Evolutionary conservation across 2,797 vertebrate genomes (phyloP), one percentile per base, ranked within the genome.

Genomic region (Anas georgica): DNA sequence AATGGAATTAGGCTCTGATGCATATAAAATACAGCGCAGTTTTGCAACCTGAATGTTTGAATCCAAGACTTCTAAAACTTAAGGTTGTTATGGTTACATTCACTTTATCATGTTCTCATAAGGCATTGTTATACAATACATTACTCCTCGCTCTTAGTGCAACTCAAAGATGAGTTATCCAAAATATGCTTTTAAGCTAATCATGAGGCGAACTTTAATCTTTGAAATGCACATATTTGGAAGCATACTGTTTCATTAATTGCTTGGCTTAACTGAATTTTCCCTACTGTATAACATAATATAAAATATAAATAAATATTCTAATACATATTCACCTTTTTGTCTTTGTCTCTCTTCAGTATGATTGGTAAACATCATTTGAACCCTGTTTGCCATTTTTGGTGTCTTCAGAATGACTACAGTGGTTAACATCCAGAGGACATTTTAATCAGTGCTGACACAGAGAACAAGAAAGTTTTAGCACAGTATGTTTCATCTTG

Each of bases 1-100:
- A 94, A 83, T 93, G 60, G 79, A 95, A 91, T 96, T 89, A 95
- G 68, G 68, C 88, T 93, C 66, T 92, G 93, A 94, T 94, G 91
- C 93, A 87, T 90, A 86, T 43, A 77, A 94, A 95, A 86, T 64
- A 67, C 63, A 91, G 50, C 62, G 81, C 72, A 55, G 43, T 80
- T 94, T 70, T 93, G 60, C 81, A 94, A 22, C 29, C 17, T 41
- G 45, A 64, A 54, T 56, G 33, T 67, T 82, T 77, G 72, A 37
- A 86, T 78, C 45, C 55, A 78, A 63, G 33, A 29, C 22, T 85
- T 87, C 20, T 77, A 66, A 85, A 80, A 83, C 15, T 83, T 81
- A 75, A 85, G 50, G 23, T 48, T 80, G n/a, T 54, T 74, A 83
- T 88, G 64, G 46, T 62, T 75, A 67, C 75, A 52, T 63, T 94